Base-by-base conservation (phyloP, 2,888 invertebrate genomes). In the Carcina quercana region DNA sequence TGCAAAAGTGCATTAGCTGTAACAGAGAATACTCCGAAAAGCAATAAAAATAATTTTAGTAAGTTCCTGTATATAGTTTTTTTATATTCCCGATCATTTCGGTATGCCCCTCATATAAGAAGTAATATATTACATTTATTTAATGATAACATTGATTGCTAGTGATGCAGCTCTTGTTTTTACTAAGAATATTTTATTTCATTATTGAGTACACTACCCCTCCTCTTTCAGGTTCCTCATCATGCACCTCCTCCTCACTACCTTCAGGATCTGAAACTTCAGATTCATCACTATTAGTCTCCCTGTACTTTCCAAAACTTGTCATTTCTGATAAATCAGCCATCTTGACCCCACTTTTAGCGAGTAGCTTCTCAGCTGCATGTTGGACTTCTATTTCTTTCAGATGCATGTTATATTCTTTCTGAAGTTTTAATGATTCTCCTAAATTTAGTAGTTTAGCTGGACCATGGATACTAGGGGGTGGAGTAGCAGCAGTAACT, bases 401-500 rank as follows among this genome's bases (percentile, higher is more conserved):
- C 14, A 80, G 47, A 53, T 75, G 75, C 20, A 45, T 41, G 40
- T 72, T 79, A 36, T 88, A 79, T 25, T 86, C 76, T 36, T 74
- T 82, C 50, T 88, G 87, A 10, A 89, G 61, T 34, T 64, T 69
- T 3, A 89, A 57, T 1, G 88, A 88, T 46, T 89, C 87, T 34
- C 85, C 80, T 31, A 89, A 56, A 28, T 67, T 69, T 31, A 89
- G 57, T 8, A 74, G 39, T 63, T 87, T 86, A 2, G 72, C 76
- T 19, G 87, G 74, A 30, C 86, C 86, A 48, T 87, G 84, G 22
- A 87, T 50, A 22, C 76, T 85, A 1, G 80, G 76, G 1, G 89
- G 89, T 21, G 88, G 88, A 5, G 89, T 88, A 4, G 88, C 89
- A 8, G 88, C 86, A 1, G 88, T 88, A 3, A 87, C 74, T 62